Base-by-base conservation (phyloP, 2,888 invertebrate species). In the Ellobium chinense region DNA sequence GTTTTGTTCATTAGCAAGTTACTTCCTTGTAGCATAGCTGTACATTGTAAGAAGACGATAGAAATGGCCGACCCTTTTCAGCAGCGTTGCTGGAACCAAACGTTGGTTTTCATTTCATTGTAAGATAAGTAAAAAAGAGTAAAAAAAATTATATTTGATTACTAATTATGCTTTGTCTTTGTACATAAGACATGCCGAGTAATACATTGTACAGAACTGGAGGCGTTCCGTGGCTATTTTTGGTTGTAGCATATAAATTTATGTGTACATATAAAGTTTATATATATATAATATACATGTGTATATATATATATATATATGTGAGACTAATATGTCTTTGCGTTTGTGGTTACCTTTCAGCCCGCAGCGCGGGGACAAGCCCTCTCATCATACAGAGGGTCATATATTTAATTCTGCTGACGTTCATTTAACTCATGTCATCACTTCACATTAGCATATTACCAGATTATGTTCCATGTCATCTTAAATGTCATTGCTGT, bases 111-210 rank as follows among this genome's bases (percentile, higher is more conserved):
- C 27, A 14, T 60, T 36, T 46, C 7, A 65, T 27, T 46, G 31
- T 65, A 21, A 58, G 39, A 63, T 39, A n/a, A 29, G 14, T 56
- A 62, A 34, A 46, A 36, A 66, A 37, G 31, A 34, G n/a, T n/a
- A n/a, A 70, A 39, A 37, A 36, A 78, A 37, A 58, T 24, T 69
- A 37, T 70, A 31, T 63, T 37, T 78, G 62, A 27, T 69, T 77
- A 58, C 37, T 2, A 34, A 7, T 18, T n/a, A 21, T 27, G 60
- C 21, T 14, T 21, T 60, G 21, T 60, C 12, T 60, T 7, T 7
- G n/a, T 24, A 60, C 21, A n/a, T 60, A 24, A 14, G 27, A 14
- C n/a, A 60, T 60, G 5, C 9, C n/a, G 9, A 27, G 37, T 39
- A 62, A 65, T 66, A 66, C 27, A 63, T 63, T 76, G 66, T 76